Evolutionary conservation across 2,113 vertebrate species (phyloP), one percentile per base, ranked within the genome.

Genomic region (Salvelinus alpinus): DNA sequence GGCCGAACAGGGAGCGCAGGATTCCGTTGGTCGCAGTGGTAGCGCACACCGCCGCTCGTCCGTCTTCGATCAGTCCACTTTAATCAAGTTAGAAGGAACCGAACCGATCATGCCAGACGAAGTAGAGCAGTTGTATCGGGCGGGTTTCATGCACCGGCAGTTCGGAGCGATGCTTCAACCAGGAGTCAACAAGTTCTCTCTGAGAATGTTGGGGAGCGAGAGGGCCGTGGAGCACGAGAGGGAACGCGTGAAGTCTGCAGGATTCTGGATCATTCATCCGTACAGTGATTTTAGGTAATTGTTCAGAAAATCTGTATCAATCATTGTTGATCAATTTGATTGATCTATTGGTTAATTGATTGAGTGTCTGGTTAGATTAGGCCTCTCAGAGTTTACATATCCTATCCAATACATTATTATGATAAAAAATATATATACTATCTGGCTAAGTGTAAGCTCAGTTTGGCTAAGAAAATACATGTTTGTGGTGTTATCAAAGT

Each of bases 221-320:
- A 96, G 98, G 92, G 98, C 98, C 62, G 98, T 99, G 91, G 98
- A 99, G 91, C 93, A 96, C 18, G 98, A 99, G 85, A 95, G 98
- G 83, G 96, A 99, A 82, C 93, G 98, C 71, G 97, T 99, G 44
- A 99, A 99, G 82, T 96, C 97, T 3, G 98, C 96, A 1, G 98
- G 98, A 65, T 99, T 98, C 92, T 99, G 98, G 98, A 99, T 99
- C 88, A 97, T 99, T 91, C 98, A 99, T 77, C 97, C 98, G 0
- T 99, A 99, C 94, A 99, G 98, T 87, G 97, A 99, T 91, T 99
- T 99, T 95, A 99, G 98, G 98, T 99, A 95, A 94, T 86, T 73
- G 68, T 62, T 66, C 44, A 72, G 38, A 67, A 64, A 78, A 65
- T 16, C 14, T 75, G 64, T 79, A 77, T 62, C 5, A 44, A 22